A percentile compares a stretch with the other conserved stretches of the same genome.
Conservation (phyloP, 2,113 vertebrate genomes). For the Neotoma lepida region DNA sequence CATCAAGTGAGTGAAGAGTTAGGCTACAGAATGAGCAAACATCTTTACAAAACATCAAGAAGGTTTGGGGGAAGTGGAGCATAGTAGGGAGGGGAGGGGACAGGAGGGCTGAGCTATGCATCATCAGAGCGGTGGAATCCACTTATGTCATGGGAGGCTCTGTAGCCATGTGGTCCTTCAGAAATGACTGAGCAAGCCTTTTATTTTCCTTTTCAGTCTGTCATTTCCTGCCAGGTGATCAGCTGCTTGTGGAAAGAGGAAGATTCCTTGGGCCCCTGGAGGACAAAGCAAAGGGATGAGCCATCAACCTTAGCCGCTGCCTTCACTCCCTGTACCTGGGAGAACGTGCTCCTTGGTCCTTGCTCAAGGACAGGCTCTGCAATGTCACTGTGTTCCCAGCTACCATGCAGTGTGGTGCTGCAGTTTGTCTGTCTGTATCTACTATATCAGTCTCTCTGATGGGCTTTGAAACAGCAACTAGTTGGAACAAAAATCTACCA, state of each 20-base stretch:
- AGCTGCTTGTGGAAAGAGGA: neutral
- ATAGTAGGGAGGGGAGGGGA: neutral
- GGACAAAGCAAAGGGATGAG: neutral
- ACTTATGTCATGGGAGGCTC: neutral
- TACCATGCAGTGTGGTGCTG: neutral
- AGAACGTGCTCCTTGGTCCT: neutral
- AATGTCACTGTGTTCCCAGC: neutral
- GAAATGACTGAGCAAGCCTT: neutral
- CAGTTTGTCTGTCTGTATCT: neutral
- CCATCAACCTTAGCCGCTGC: accelerated
- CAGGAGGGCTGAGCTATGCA: neutral
- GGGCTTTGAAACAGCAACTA: neutral
- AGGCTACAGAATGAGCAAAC: neutral
- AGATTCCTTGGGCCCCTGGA: neutral
- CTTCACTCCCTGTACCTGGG: neutral
- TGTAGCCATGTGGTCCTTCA: neutral
- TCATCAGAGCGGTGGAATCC: neutral
- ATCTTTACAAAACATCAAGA: neutral
- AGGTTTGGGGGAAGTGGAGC: neutral
- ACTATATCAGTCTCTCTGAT: neutral
- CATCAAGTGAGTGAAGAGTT: neutral
- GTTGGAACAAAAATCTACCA: neutral
- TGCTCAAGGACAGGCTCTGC: neutral
- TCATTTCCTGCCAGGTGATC: neutral
- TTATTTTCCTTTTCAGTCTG: neutral